Conservation (phyloP, 92 coral and sea anemone species). For the Porites rus region DNA sequence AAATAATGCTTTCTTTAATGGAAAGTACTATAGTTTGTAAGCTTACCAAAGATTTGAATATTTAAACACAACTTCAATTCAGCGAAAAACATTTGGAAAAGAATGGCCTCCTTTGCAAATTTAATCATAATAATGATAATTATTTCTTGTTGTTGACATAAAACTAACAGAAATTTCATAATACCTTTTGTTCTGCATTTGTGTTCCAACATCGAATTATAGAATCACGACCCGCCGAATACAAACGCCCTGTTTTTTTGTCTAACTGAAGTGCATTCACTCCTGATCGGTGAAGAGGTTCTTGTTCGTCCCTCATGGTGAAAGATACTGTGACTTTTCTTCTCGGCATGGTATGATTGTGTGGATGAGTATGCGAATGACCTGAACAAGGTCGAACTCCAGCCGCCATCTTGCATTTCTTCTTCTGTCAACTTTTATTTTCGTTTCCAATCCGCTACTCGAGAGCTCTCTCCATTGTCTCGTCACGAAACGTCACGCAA, state of each 20-base stretch:
- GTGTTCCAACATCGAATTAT: slow-evolving; percentile 96
- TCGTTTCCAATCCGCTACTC: slow-evolving; percentile 31
- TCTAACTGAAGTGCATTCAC: slow-evolving; percentile 91
- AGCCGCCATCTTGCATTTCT: slow-evolving; percentile 94
- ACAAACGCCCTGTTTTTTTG: slow-evolving; percentile 67
- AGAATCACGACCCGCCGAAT: slow-evolving; percentile 96
- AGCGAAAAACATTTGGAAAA: neutral
- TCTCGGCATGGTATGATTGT: slow-evolving; percentile 67
- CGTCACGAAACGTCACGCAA: too few relatives aligned
- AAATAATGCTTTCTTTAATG: too few relatives aligned
- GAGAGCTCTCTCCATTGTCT: too few relatives aligned
- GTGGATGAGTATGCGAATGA: slow-evolving; percentile 69
- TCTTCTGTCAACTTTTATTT: slow-evolving; percentile 26
- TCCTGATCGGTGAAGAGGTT: slow-evolving; percentile 90
- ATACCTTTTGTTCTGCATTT: slow-evolving; percentile 27
- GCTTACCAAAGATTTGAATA: neutral
- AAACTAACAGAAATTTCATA: neutral
- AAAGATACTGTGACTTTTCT: slow-evolving; percentile 93
- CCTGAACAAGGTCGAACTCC: slow-evolving; percentile 79
- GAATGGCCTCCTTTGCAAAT: neutral
- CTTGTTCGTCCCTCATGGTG: slow-evolving; percentile 93
- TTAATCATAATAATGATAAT: too few relatives aligned
- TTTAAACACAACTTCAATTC: too few relatives aligned
- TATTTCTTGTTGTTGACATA: too few relatives aligned
- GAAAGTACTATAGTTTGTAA: too few relatives aligned